Evolutionary conservation across 2,113 vertebrate species (phyloP), one percentile per base, ranked within the genome.

Genomic region (Theropithecus gelada): DNA sequence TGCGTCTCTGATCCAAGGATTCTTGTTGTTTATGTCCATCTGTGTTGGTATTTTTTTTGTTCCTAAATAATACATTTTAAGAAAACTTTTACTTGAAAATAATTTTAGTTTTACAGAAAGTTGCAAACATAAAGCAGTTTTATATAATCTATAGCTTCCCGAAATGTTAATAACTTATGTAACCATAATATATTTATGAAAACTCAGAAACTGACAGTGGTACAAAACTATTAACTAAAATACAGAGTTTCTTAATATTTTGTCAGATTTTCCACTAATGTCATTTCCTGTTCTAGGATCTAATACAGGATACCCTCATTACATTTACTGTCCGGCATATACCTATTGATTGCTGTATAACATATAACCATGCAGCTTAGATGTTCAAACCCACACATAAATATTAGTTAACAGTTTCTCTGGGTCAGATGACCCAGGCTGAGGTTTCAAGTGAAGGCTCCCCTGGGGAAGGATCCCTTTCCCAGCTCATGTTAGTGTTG

Each of bases 321-420:
- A 61, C 2, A 61, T 61, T 61, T 61, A 61, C 9, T 10, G 22
- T 61, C 59, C 0, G 59, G 0, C 8, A 25, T 27, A 23, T 27
- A 61, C 59, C 9, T 61, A 10, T 27, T 22, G 20, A 20, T 23
- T 10, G 23, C 59, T 61, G 23, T 27, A 11, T 0, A 61, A 61
- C 57, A 3, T 9, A 61, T 25, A 25, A 61, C 0, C 23, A 0
- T 0, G 0, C 2, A 61, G 59, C 59, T 10, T 25, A 61, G 23
- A 4, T 22, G 22, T 25, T 61, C 59, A 10, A 27, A 61, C 20
- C 20, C 59, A 61, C 59, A 27, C 23, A 61, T 27, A 23, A 27
- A 23, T 0, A 61, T 25, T 61, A 61, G 3, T 4, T 25, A 86
- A 27, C 59, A 61, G 20, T 61, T 61, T 61, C 3, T 10, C 8